These are phyloP conservation scores for Porites lobata DNA, from an alignment of 92 coral and sea anemone genomes.

Conservation along the genomic window DNA sequence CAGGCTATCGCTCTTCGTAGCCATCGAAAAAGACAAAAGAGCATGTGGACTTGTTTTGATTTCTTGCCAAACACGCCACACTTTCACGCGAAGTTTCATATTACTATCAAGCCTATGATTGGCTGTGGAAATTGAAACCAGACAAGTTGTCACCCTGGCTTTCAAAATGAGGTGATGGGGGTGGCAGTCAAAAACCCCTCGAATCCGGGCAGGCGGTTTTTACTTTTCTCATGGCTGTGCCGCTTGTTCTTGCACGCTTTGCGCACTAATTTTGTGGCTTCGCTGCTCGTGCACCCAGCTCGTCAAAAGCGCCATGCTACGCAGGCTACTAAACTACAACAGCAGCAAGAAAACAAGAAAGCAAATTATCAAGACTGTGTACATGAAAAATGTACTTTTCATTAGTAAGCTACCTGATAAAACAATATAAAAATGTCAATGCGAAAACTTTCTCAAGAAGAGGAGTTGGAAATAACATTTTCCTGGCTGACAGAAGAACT, in stretches of 20 bases:
- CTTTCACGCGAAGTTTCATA: conserved; percentile 21
- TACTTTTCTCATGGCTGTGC: too few species aligned
- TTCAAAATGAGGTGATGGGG: conserved; percentile 11
- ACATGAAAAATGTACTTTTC: too few species aligned
- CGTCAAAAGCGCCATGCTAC: too few species aligned
- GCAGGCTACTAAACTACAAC: too few species aligned
- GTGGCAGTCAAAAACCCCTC: background rate
- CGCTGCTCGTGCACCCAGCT: too few species aligned
- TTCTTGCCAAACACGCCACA: background rate
- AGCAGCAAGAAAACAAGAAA: too few species aligned
- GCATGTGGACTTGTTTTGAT: background rate
- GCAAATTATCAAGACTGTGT: too few species aligned
- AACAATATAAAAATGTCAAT: too few species aligned
- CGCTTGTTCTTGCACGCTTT: too few species aligned
- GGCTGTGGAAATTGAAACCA: background rate
- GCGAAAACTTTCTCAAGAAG: background rate
- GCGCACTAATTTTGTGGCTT: too few species aligned
- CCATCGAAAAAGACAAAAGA: conserved; percentile 6
- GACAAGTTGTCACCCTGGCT: background rate
- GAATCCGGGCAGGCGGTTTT: too few species aligned
- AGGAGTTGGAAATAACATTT: background rate
- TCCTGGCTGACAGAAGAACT: conserved; percentile 5
- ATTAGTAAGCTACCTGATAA: too few species aligned
- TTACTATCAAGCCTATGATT: conserved; percentile 16
- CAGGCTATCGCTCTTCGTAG: conserved; percentile 13